Conservation (phyloP, 2,888 invertebrate species). For the Auanema sp. region DNA sequence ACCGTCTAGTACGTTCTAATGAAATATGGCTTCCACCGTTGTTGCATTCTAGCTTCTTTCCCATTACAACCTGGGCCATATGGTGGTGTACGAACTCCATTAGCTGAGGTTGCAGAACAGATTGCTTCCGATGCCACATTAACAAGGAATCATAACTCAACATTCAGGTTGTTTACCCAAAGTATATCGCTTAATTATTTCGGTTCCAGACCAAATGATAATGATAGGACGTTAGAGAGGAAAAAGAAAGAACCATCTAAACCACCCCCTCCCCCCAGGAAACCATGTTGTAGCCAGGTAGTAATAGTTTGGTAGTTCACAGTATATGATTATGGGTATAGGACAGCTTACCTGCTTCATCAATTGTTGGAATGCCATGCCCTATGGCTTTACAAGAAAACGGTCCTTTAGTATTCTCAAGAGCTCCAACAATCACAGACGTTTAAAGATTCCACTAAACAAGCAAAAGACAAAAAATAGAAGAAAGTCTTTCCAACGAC, state of each 20-base stretch:
- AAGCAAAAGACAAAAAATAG: too few species aligned
- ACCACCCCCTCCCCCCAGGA: conserved; percentile 44
- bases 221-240: conserved; percentile 29
- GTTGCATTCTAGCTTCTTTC: conserved; percentile 24
- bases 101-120: conserved; percentile 31
- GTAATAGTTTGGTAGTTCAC: not conserved
- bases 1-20: conserved; percentile 33
- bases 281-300: conserved; percentile 45
- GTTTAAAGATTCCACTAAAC: conserved; percentile 23
- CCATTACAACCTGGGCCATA: conserved; percentile 27
- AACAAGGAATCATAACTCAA: not conserved
- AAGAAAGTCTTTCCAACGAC: too few species aligned
- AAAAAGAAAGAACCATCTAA: conserved; percentile 22
- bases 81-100: conserved; percentile 42
- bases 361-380: conserved; percentile 43
- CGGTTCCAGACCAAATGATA: not conserved
- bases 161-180: not conserved
- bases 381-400: conserved; percentile 44
- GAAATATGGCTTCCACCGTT: too few species aligned
- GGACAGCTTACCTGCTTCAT: conserved; percentile 43
- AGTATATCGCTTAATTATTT: not conserved
- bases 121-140: conserved; percentile 28
- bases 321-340: conserved; percentile 10
- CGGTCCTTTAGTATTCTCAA: conserved; percentile 47
- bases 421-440: conserved; percentile 50